Percentiles rank a stretch among this genome's conserved stretches.
Evolutionary conservation across 1,140 invertebrate genomes (phyloP).

Genomic region (Bombus confusus): DNA sequence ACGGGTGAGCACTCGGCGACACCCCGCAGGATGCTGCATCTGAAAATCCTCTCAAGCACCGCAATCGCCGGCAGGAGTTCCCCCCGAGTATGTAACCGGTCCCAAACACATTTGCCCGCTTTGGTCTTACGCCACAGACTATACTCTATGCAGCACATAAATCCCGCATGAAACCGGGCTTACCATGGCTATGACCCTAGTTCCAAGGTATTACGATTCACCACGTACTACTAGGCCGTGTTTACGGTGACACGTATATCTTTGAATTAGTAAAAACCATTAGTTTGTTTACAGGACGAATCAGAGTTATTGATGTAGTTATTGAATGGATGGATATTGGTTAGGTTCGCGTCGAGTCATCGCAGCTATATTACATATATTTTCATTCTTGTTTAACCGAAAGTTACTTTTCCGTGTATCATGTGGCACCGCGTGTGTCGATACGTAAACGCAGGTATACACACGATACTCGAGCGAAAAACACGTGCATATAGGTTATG

Average conservation of each 20-base stretch:
- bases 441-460: constrained; percentile 18
- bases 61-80: constrained; percentile 1
- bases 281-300: neutral
- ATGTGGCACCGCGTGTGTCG: constrained; percentile 8
- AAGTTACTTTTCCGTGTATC: constrained; percentile 12
- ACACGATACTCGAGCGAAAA: neutral
- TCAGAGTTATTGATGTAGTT: neutral
- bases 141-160: constrained; percentile 35
- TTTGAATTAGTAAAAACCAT: constrained; percentile 4
- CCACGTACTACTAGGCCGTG: neutral
- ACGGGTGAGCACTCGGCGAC: neutral
- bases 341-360: too few relatives aligned
- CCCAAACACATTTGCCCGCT: constrained; percentile 21
- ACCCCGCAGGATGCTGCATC: neutral
- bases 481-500: constrained; percentile 54
- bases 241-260: neutral
- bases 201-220: constrained; percentile 2
- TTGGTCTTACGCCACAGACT: constrained; percentile 12
- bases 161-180: constrained; percentile 34
- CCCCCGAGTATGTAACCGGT: constrained; percentile 2
- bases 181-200: constrained; percentile 4
- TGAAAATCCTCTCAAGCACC: constrained; percentile 13
- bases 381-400: neutral
- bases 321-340: neutral
- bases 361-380: neutral